phyloP scores from a whole-genome alignment of 2,797 vertebrate species.

The Chelonia mydas region DNA sequence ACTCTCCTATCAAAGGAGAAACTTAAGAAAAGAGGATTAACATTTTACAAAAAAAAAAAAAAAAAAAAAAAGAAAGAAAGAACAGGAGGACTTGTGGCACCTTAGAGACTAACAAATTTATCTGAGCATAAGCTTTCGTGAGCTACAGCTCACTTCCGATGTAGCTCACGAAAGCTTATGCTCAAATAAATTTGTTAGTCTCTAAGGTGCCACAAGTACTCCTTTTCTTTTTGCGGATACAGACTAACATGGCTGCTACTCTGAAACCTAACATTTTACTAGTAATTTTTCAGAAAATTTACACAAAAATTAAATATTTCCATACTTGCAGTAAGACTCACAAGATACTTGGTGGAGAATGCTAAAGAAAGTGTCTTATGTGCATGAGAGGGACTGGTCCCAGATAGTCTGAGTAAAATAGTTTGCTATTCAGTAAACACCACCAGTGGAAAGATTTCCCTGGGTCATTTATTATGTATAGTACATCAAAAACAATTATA shows the following conservation, averaged over 20 bases:
- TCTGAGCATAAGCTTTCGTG: too few relatives aligned
- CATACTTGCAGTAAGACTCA: neutral
- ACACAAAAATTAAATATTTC: neutral
- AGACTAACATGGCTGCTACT: too few relatives aligned
- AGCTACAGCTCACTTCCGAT: too few relatives aligned
- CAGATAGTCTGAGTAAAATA: neutral
- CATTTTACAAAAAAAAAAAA: neutral
- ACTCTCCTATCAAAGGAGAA: constrained; percentile 2
- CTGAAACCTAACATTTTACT: neutral
- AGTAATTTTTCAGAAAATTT: neutral
- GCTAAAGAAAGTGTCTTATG: neutral
- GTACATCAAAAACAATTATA: neutral
- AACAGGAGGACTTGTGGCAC: too few relatives aligned
- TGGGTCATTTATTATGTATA: neutral
- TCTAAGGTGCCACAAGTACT: too few relatives aligned
- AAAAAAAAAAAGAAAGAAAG: too few relatives aligned
- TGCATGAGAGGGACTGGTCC: neutral
- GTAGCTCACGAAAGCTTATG: too few relatives aligned
- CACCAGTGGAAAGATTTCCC: neutral
- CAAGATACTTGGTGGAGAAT: neutral
- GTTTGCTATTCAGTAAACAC: neutral
- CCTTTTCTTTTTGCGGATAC: too few relatives aligned
- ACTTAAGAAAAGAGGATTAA: neutral
- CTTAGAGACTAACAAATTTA: too few relatives aligned
- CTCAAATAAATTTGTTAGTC: too few relatives aligned